These are phyloP conservation scores for Tachycineta bicolor DNA, from an alignment of 2,113 vertebrate genomes.

Conservation along the genomic window DNA sequence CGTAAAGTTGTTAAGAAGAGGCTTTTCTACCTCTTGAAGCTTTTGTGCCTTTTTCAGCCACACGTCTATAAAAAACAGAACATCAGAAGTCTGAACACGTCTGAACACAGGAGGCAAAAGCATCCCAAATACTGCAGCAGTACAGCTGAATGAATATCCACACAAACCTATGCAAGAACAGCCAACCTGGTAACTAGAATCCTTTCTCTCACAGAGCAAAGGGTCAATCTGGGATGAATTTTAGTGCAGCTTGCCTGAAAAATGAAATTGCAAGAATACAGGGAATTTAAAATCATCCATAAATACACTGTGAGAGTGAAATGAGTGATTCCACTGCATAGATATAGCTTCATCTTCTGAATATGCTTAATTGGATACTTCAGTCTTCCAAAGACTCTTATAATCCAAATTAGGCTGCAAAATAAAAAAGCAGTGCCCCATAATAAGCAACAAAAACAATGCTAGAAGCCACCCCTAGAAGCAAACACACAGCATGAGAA, in stretches of 20 bases:
- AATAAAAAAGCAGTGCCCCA: conserved; percentile 31
- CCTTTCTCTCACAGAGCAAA: conserved; percentile 12
- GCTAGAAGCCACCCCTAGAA: neutral
- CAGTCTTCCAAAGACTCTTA: conserved; percentile 40
- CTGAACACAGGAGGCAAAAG: neutral
- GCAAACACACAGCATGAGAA: conserved; percentile 32
- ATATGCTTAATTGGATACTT: conserved; percentile 49
- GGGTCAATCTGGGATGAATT: neutral
- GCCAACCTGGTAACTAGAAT: neutral
- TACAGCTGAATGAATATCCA: neutral
- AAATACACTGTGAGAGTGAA: conserved; percentile 35
- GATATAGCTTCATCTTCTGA: conserved; percentile 47
- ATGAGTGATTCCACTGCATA: conserved; percentile 44
- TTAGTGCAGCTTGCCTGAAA: conserved; percentile 38
- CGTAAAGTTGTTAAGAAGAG: neutral
- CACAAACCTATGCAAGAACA: neutral
- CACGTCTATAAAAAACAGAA: neutral
- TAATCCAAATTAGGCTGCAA: conserved; percentile 51
- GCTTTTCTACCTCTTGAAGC: conserved; percentile 31
- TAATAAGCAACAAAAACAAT: conserved; percentile 20
- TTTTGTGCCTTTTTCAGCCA: neutral
- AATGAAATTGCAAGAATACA: conserved; percentile 44
- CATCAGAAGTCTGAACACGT: neutral
- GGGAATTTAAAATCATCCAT: conserved; percentile 29
- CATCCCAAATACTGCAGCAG: neutral